These are phyloP conservation scores for Pedicia rivosa DNA, from an alignment of 2,888 invertebrate species.

Conservation along the genomic window DNA sequence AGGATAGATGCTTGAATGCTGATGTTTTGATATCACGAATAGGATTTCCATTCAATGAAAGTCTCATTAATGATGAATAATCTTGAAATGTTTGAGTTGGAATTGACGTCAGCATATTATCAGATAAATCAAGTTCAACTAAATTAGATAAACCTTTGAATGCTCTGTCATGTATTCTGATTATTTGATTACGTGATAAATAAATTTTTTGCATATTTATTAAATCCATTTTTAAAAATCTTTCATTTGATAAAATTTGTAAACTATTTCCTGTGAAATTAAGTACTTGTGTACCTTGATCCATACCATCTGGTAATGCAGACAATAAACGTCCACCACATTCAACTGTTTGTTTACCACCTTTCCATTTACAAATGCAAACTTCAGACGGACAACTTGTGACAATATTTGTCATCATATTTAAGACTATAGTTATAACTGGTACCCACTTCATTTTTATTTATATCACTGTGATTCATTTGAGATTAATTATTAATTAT, in stretches of 20 bases:
- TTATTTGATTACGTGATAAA: constrained; percentile 60
- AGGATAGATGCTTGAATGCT: constrained; percentile 57
- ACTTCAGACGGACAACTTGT: constrained; percentile 45
- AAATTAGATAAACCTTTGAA: constrained; percentile 74
- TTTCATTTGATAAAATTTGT: constrained; percentile 58
- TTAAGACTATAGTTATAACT: constrained; percentile 5
- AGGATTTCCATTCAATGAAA: constrained; percentile 67
- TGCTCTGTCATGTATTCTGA: constrained; percentile 60
- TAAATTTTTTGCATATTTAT: constrained; percentile 79
- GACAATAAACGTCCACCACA: constrained; percentile 64
- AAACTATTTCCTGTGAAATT: constrained; percentile 74
- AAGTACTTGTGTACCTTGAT: constrained; percentile 72
- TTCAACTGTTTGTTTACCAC: constrained; percentile 80
- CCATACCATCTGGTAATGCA: constrained; percentile 61
- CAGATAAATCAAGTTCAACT: constrained; percentile 74
- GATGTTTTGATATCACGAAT: constrained; percentile 53
- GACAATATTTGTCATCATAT: constrained; percentile 1
- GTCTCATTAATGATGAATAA: constrained; percentile 66
- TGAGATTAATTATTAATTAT: too few species aligned
- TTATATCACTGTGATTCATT: too few species aligned
- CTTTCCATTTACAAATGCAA: constrained; percentile 85
- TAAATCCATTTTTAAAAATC: constrained; percentile 61
- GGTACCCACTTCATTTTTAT: constrained; percentile 5
- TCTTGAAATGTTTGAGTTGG: constrained; percentile 66
- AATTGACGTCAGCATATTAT: constrained; percentile 60